Evolutionary conservation across 2,888 invertebrate species (phyloP).

Genomic region (Chirona hameri): DNA sequence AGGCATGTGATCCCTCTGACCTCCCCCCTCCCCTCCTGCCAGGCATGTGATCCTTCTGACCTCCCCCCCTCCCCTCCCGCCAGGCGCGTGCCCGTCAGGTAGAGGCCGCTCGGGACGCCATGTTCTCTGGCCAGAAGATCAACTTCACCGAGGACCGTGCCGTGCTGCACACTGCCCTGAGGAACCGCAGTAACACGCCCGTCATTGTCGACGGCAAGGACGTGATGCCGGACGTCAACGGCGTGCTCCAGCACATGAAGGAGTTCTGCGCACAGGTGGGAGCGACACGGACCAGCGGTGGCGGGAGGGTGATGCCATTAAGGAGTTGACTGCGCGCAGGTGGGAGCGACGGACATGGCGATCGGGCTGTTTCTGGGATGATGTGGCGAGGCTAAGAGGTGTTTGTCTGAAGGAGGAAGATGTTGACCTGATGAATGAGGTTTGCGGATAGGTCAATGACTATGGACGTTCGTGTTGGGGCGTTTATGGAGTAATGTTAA

Average conservation of each 20-base stretch:
- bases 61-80: not conserved
- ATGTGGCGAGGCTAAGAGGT: too few relatives aligned
- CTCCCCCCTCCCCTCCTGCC: too few relatives aligned
- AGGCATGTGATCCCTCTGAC: too few relatives aligned
- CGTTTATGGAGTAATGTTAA: too few relatives aligned
- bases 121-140: conserved; percentile 91
- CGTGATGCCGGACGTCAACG: conserved; percentile 88
- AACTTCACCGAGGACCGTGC: conserved; percentile 97
- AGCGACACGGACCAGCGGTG: not conserved
- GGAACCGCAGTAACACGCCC: conserved; percentile 75
- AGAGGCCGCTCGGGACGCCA: conserved; percentile 78
- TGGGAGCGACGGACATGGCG: too few relatives aligned
- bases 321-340: not conserved
- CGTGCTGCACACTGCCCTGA: conserved; percentile 89
- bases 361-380: too few relatives aligned
- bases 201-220: conserved; percentile 81
- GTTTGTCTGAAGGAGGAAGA: too few relatives aligned
- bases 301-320: not conserved
- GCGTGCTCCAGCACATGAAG: conserved; percentile 90
- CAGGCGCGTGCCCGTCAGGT: conserved; percentile 71
- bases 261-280: conserved; percentile 40
- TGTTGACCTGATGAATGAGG: too few relatives aligned
- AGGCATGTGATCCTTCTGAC: too few relatives aligned
- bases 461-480: too few relatives aligned
- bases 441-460: too few relatives aligned